phyloP scores from a whole-genome alignment of 2,888 invertebrate species.

The Limenitis camilla region DNA sequence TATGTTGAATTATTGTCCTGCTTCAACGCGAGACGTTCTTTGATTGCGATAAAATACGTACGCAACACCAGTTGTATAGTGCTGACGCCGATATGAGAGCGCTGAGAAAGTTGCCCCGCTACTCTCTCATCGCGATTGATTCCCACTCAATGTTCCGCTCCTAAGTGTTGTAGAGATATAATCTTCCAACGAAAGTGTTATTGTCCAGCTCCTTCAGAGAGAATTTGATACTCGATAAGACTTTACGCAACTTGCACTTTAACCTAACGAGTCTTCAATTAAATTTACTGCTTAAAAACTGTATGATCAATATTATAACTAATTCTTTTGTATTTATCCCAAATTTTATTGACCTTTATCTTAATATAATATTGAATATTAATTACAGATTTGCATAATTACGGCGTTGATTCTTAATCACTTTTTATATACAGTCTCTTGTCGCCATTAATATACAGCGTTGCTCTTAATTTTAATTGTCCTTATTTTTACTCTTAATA shows the following conservation, averaged over 20 bases:
- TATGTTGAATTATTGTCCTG: background rate
- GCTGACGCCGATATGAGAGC: conserved; percentile 43
- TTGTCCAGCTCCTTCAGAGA: conserved; percentile 16
- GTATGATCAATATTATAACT: no score
- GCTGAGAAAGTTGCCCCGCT: conserved; percentile 62
- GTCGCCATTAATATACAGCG: background rate
- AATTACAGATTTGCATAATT: background rate
- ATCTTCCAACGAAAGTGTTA: conserved; percentile 25
- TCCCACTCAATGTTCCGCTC: conserved; percentile 36
- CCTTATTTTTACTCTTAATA: conserved; percentile 11
- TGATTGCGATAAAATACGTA: conserved; percentile 4
- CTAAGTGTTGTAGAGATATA: conserved; percentile 31
- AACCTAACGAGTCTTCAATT: background rate
- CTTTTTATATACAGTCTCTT: background rate
- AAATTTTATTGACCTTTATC: no score
- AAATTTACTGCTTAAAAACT: no score
- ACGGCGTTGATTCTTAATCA: background rate
- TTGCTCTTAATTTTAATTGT: conserved; percentile 10
- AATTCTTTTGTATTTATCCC: no score
- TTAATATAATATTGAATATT: background rate
- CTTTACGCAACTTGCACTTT: background rate
- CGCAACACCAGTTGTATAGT: conserved; percentile 9
- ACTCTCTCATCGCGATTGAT: conserved; percentile 54
- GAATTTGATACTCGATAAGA: background rate
- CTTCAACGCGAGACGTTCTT: conserved; percentile 4